These are phyloP conservation scores for Leptodactylus fuscus DNA, from an alignment of 2,113 vertebrate species.

Conservation along the genomic window DNA sequence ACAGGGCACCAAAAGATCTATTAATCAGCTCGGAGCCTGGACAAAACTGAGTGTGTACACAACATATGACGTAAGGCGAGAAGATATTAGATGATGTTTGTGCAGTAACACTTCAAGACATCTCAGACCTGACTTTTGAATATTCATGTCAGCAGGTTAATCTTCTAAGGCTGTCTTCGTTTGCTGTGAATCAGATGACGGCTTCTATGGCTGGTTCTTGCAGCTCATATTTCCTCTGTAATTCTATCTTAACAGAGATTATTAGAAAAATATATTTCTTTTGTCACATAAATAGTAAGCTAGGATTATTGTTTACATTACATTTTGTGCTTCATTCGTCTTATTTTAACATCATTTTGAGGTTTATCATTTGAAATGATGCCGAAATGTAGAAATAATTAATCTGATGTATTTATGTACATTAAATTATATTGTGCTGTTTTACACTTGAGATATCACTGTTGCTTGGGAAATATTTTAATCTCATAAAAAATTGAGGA, in stretches of 20 bases:
- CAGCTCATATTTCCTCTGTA: neutral
- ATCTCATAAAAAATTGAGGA: neutral
- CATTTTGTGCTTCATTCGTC: neutral
- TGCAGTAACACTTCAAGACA: neutral
- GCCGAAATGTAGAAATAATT: neutral
- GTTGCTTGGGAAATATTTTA: neutral
- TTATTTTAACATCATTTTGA: neutral
- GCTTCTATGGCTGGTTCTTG: neutral
- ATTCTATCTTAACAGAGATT: neutral
- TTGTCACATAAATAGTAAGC: constrained; percentile 15
- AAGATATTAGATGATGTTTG: constrained; percentile 36
- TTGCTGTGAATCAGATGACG: neutral
- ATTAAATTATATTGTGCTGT: neutral
- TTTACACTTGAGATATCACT: neutral
- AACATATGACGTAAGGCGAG: constrained; percentile 27
- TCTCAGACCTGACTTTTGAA: constrained; percentile 4
- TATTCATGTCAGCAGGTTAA: constrained; percentile 48
- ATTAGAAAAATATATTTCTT: neutral
- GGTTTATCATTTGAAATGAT: neutral
- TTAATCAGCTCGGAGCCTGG: constrained; percentile 41
- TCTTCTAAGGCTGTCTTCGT: constrained; percentile 5
- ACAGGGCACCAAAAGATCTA: constrained; percentile 42
- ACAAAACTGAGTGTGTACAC: constrained; percentile 31
- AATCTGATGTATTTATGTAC: neutral
- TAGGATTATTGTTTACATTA: neutral